phyloP scores from a whole-genome alignment of 2,797 vertebrate genomes.

The Enteromius unitaeniatus region DNA sequence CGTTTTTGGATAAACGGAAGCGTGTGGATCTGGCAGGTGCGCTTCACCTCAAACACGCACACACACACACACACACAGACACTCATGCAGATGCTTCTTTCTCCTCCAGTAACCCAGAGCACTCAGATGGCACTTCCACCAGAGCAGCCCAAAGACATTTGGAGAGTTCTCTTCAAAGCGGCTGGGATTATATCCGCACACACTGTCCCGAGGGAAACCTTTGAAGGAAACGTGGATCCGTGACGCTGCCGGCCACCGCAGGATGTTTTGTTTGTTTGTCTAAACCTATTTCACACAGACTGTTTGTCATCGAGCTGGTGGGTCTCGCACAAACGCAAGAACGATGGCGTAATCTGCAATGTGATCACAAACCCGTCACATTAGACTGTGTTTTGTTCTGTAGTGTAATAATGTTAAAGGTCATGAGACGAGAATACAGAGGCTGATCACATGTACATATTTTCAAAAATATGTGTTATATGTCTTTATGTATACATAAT shows the following conservation, averaged over 20 bases:
- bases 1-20: constrained; percentile 47
- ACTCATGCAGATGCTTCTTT: constrained; percentile 68
- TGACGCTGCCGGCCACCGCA: constrained; percentile 74
- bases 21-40: constrained; percentile 56
- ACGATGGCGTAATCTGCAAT: background rate
- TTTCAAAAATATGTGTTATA: too few species aligned
- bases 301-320: constrained; percentile 65
- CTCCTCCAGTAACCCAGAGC: constrained; percentile 70
- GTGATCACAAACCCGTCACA: background rate
- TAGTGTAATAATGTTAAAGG: background rate
- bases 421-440: background rate
- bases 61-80: constrained; percentile 31
- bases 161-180: constrained; percentile 81
- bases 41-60: constrained; percentile 40
- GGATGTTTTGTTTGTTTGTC: constrained; percentile 74
- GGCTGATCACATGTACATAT: constrained; percentile 50
- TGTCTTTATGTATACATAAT: too few species aligned
- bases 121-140: constrained; percentile 73
- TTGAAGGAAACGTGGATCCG: constrained; percentile 79
- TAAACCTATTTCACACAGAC: constrained; percentile 78
- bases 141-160: constrained; percentile 80
- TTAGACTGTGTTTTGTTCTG: background rate
- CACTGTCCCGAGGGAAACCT: constrained; percentile 78
- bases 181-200: constrained; percentile 78
- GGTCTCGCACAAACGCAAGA: constrained; percentile 49